phyloP scores from a whole-genome alignment of 2,888 invertebrate species.

The Heteromurus nitidus region DNA sequence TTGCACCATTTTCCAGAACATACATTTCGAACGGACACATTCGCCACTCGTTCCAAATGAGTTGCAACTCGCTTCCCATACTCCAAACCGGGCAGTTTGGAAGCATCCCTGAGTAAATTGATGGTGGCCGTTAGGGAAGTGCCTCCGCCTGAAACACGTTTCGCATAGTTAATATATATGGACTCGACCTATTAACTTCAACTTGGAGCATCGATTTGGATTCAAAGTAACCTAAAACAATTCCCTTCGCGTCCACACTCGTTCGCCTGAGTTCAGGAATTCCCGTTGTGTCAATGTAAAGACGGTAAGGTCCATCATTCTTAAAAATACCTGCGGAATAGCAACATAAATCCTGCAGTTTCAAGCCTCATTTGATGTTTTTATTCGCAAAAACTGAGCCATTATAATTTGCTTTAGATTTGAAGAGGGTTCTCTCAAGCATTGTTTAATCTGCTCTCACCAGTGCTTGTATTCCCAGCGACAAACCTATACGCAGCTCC shows the following conservation, averaged over 20 bases:
- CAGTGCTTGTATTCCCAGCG: slow-evolving; percentile 86
- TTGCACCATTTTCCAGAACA: not conserved
- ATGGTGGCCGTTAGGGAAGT: slow-evolving; percentile 17
- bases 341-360: not conserved
- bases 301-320: slow-evolving; percentile 76
- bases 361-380: not conserved
- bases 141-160: slow-evolving; percentile 27
- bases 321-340: slow-evolving; percentile 78
- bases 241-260: slow-evolving; percentile 74
- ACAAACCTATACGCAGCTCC: slow-evolving; percentile 79
- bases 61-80: slow-evolving; percentile 83
- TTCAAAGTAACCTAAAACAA: slow-evolving; percentile 80
- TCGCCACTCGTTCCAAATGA: slow-evolving; percentile 80
- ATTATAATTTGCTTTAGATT: too few relatives aligned
- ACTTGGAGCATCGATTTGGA: slow-evolving; percentile 79
- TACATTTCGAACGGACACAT: slow-evolving; percentile 78
- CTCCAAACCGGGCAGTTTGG: not conserved
- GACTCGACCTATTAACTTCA: too few relatives aligned
- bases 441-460: slow-evolving; percentile 77
- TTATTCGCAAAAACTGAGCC: not conserved
- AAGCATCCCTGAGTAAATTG: not conserved
- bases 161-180: too few relatives aligned
- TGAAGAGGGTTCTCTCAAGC: too few relatives aligned
- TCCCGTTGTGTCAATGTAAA: slow-evolving; percentile 81
- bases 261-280: slow-evolving; percentile 79